phyloP scores from a whole-genome alignment of 2,888 invertebrate genomes.

The Pinctada fucata region DNA sequence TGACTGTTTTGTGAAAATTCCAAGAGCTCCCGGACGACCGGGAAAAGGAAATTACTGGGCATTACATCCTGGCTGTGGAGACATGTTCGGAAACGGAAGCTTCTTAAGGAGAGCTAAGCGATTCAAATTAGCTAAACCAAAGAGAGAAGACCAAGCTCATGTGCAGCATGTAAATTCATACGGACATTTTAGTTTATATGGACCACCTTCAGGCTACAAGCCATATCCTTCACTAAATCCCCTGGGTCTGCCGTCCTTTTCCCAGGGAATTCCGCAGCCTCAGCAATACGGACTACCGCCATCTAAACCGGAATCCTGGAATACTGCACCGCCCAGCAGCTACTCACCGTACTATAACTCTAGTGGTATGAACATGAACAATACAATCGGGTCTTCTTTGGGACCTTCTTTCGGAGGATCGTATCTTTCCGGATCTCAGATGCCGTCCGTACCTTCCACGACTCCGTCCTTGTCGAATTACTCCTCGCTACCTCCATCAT shows the following conservation, averaged over 20 bases:
- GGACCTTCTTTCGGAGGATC: conserved; percentile 45
- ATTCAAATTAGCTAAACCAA: conserved; percentile 67
- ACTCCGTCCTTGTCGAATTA: conserved; percentile 49
- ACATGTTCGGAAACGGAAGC: conserved; percentile 77
- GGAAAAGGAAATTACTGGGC: conserved; percentile 77
- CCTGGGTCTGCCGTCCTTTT: conserved; percentile 54
- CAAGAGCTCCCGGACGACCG: conserved; percentile 73
- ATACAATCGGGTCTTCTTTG: conserved; percentile 41
- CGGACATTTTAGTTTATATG: conserved; percentile 66
- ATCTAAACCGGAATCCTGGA: conserved; percentile 58
- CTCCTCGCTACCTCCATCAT: conserved; percentile 52
- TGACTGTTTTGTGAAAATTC: conserved; percentile 96
- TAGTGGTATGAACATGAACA: conserved; percentile 47
- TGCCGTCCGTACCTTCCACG: conserved; percentile 45
- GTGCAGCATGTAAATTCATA: conserved; percentile 65
- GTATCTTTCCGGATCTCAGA: conserved; percentile 51
- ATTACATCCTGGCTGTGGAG: conserved; percentile 74
- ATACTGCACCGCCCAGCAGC: conserved; percentile 39
- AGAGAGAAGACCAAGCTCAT: conserved; percentile 52
- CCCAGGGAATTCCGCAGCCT: conserved; percentile 59
- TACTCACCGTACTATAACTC: conserved; percentile 56
- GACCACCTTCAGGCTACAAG: conserved; percentile 59
- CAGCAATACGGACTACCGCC: conserved; percentile 60
- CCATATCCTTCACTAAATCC: conserved; percentile 63
- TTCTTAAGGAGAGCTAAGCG: conserved; percentile 74